Evolutionary conservation across 2,113 vertebrate species (phyloP).

Genomic region (Centrocercus urophasianus): DNA sequence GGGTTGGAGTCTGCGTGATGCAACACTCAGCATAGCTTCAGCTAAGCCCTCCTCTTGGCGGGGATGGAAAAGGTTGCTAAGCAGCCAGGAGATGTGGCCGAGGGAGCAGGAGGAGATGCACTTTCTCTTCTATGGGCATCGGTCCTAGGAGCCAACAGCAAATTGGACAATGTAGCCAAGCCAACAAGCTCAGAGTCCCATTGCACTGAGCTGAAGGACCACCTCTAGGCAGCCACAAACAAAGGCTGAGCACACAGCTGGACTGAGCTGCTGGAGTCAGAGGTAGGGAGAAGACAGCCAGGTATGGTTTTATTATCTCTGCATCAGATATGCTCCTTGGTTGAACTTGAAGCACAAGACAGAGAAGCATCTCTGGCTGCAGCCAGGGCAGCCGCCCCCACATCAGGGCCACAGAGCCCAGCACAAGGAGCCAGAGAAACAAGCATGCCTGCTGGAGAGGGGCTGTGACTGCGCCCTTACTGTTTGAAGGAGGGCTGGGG

Average conservation of each 20-base stretch:
- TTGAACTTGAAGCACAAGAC: background rate
- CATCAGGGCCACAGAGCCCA: background rate
- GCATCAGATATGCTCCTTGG: background rate
- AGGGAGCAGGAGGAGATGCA: slow-evolving; percentile 38
- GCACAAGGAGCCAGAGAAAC: background rate
- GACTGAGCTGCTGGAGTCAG: background rate
- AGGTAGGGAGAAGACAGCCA: background rate
- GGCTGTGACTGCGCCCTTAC: background rate
- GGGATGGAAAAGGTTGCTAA: slow-evolving; percentile 77
- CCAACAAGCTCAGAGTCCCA: background rate
- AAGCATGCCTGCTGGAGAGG: background rate
- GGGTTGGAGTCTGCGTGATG: background rate
- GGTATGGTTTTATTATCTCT: slow-evolving; percentile 1
- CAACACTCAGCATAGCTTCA: slow-evolving; percentile 69
- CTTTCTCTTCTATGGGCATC: slow-evolving; percentile 65
- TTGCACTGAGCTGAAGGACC: background rate
- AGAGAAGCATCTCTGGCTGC: background rate
- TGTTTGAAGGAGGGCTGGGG: background rate
- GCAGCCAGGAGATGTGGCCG: slow-evolving; percentile 77
- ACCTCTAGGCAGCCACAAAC: background rate
- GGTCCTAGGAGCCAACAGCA: slow-evolving; percentile 13
- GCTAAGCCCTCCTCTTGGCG: slow-evolving; percentile 63
- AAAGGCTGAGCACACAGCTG: background rate
- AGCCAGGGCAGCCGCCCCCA: background rate
- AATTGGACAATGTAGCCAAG: background rate